Conservation (phyloP, 2,888 invertebrate species). For the Microctonus hyperodae region DNA sequence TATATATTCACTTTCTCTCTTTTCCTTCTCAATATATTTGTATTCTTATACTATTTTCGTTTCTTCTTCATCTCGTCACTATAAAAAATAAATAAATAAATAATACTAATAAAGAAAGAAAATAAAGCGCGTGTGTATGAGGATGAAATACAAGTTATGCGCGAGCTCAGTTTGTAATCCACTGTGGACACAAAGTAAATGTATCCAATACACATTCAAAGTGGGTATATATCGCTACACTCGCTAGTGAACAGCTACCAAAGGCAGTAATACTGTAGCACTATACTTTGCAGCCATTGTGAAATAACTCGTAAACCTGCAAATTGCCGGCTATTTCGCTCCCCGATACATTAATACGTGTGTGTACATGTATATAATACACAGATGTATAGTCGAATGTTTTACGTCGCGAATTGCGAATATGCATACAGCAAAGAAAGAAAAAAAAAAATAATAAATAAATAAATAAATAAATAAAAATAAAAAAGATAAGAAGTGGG, state of each 20-base stretch:
- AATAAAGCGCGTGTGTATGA: not conserved
- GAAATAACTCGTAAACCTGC: constrained; percentile 64
- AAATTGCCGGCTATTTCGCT: constrained; percentile 62
- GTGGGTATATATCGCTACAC: constrained; percentile 29
- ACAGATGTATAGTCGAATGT: constrained; percentile 1
- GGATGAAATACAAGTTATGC: constrained; percentile 11
- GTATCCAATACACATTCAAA: constrained; percentile 25
- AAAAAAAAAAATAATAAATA: too few relatives aligned
- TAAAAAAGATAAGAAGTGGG: constrained; percentile 12
- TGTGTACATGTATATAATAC: constrained; percentile 17
- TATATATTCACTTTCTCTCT: not conserved
- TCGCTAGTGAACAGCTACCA: constrained; percentile 40
- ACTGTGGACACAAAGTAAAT: constrained; percentile 33
- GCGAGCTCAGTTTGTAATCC: constrained; percentile 17
- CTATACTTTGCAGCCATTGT: constrained; percentile 64
- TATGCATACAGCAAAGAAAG: not conserved
- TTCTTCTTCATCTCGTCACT: not conserved
- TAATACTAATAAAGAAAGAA: not conserved
- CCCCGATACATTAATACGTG: constrained; percentile 28
- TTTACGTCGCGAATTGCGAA: not conserved
- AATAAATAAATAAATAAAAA: too few relatives aligned
- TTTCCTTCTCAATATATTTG: not conserved
- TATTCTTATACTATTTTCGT: not conserved
- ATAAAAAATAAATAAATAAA: not conserved
- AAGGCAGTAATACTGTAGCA: constrained; percentile 50